These are phyloP conservation scores for Natator depressus DNA, from an alignment of 2,113 vertebrate genomes.

Conservation along the genomic window DNA sequence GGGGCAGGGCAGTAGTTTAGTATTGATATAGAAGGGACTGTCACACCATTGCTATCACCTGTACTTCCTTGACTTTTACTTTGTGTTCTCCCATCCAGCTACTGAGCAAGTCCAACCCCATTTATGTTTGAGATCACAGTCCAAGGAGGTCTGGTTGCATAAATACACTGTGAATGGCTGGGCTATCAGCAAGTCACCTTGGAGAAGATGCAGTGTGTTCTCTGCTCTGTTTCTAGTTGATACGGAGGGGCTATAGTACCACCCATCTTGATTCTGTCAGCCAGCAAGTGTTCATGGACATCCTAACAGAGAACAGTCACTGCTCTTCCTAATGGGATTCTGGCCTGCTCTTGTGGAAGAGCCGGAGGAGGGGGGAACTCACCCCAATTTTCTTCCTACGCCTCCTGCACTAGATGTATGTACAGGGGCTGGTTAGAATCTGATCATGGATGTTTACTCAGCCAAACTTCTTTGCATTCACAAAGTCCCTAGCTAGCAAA, in stretches of 20 bases:
- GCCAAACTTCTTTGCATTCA: slow-evolving; percentile 8
- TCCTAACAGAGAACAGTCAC: background rate
- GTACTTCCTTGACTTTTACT: background rate
- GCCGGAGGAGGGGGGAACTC: background rate
- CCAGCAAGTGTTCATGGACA: rapidly evolving
- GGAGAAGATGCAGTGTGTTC: background rate
- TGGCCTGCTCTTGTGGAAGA: background rate
- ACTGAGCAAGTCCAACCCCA: background rate
- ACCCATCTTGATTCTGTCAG: background rate
- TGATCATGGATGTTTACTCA: slow-evolving; percentile 4
- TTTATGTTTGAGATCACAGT: background rate
- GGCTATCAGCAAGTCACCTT: background rate
- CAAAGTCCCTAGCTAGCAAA: background rate
- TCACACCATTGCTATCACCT: background rate
- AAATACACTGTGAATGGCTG: background rate
- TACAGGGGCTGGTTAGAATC: background rate
- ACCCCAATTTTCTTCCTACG: background rate
- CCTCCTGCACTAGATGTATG: background rate
- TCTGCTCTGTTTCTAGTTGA: background rate
- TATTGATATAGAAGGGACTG: background rate
- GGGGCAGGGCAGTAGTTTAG: slow-evolving; percentile 1
- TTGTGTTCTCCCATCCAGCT: background rate
- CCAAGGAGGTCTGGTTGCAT: background rate
- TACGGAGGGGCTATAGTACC: background rate
- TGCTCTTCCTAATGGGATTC: slow-evolving; percentile 13